Percentiles rank a stretch among this genome's conserved stretches.
These are phyloP conservation scores for Pollenia angustigena DNA, from an alignment of 2,888 invertebrate species.

Conservation along the genomic window DNA sequence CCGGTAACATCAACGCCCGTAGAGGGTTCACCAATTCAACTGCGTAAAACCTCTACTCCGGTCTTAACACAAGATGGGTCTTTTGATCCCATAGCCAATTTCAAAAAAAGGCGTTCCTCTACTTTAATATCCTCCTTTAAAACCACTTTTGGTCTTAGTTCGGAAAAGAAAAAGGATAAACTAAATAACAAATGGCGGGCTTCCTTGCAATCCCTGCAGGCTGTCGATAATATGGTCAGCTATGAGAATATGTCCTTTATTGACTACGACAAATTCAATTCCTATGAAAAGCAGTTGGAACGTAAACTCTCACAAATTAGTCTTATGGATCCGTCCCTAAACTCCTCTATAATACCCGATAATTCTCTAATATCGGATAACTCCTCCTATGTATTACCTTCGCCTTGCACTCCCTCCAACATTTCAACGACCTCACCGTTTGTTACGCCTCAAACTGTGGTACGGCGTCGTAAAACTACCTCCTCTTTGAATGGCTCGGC, in stretches of 20 bases:
- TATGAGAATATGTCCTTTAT: conserved; percentile 86
- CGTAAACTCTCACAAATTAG: conserved; percentile 81
- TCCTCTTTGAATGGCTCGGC: conserved; percentile 72
- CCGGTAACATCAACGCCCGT: conserved; percentile 77
- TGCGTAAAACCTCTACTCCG: conserved; percentile 76
- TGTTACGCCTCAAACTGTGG: conserved; percentile 77
- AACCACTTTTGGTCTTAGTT: conserved; percentile 78
- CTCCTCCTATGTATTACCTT: conserved; percentile 61
- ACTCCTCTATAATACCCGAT: conserved; percentile 40
- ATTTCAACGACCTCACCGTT: conserved; percentile 65
- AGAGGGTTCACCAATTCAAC: conserved; percentile 64
- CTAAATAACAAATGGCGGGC: conserved; percentile 85
- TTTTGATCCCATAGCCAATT: conserved; percentile 80
- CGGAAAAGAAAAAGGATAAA: conserved; percentile 82
- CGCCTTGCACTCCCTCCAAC: conserved; percentile 66
- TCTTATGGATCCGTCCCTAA: conserved; percentile 76
- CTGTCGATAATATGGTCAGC: conserved; percentile 86
- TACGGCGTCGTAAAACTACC: conserved; percentile 77
- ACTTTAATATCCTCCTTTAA: conserved; percentile 81
- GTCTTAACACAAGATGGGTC: conserved; percentile 41
- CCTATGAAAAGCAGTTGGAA: conserved; percentile 83
- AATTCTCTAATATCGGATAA: conserved; percentile 61
- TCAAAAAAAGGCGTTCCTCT: conserved; percentile 81
- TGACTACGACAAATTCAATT: conserved; percentile 85
- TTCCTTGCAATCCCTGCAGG: conserved; percentile 85